Conservation (phyloP, 2,797 vertebrate genomes). For the Propithecus deckenii region DNA sequence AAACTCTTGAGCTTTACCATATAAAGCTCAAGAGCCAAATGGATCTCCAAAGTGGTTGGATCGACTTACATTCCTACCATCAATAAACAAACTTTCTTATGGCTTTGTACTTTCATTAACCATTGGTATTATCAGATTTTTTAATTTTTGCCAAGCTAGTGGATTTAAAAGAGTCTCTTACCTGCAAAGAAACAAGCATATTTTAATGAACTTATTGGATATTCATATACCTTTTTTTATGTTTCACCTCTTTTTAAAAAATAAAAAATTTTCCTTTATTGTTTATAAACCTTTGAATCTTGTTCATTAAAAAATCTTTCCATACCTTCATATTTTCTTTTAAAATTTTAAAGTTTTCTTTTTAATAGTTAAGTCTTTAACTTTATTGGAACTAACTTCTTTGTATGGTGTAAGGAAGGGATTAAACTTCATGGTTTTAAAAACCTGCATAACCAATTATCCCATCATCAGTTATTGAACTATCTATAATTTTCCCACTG, state of each 20-base stretch:
- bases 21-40: background rate
- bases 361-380: background rate
- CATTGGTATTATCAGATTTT: background rate
- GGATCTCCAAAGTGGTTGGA: background rate
- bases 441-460: background rate
- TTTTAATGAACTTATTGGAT: background rate
- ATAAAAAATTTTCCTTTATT: background rate
- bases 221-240: background rate
- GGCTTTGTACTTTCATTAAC: background rate
- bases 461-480: background rate
- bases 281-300: background rate
- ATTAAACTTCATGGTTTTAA: background rate
- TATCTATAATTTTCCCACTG: background rate
- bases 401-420: background rate
- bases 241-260: background rate
- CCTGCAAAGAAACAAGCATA: background rate
- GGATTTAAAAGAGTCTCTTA: background rate
- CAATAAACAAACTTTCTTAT: background rate
- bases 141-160: background rate
- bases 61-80: background rate
- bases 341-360: background rate
- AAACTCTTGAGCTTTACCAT: background rate
- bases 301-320: background rate
- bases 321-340: background rate
- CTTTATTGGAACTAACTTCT: background rate